Conservation (phyloP, 2,888 invertebrate genomes). For the Conchocele bisecta region DNA sequence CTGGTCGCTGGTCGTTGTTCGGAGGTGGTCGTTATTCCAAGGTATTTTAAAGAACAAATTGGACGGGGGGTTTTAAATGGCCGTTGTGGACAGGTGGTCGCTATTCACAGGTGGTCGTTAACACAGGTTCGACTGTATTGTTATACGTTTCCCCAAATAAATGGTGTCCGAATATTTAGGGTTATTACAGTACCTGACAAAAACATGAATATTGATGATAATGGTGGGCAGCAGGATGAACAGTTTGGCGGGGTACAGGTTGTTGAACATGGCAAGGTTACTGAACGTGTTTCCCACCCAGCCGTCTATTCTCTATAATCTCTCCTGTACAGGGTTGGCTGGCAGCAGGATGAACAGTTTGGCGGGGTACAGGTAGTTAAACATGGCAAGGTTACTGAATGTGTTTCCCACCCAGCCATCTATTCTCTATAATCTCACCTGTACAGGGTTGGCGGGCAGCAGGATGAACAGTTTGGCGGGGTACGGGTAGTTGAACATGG, state of each 20-base stretch:
- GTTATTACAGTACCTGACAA: no score
- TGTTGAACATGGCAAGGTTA: slow-evolving; percentile 82
- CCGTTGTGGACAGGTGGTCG: no score
- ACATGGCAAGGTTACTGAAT: slow-evolving; percentile 81
- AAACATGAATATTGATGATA: no score
- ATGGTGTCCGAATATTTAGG: no score
- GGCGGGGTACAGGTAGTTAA: slow-evolving; percentile 82
- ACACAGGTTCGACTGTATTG: no score
- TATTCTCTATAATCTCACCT: no score
- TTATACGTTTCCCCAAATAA: no score
- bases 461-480: slow-evolving; percentile 74
- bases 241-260: slow-evolving; percentile 80
- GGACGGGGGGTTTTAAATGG: no score
- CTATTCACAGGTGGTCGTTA: no score
- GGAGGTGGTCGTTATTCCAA: no score
- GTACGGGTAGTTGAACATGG: slow-evolving; percentile 83
- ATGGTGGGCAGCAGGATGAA: slow-evolving; percentile 76
- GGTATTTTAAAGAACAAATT: no score
- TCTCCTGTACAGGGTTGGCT: slow-evolving; percentile 80
- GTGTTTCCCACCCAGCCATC: slow-evolving; percentile 80
- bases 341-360: slow-evolving; percentile 77
- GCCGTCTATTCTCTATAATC: slow-evolving; percentile 42
- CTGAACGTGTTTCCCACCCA: slow-evolving; percentile 81
- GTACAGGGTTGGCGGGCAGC: slow-evolving; percentile 80
- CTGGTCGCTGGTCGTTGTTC: no score